Evolutionary conservation across 2,888 invertebrate genomes (phyloP), one percentile per base, ranked within the genome.

Genomic region (Pterostichus madidus): DNA sequence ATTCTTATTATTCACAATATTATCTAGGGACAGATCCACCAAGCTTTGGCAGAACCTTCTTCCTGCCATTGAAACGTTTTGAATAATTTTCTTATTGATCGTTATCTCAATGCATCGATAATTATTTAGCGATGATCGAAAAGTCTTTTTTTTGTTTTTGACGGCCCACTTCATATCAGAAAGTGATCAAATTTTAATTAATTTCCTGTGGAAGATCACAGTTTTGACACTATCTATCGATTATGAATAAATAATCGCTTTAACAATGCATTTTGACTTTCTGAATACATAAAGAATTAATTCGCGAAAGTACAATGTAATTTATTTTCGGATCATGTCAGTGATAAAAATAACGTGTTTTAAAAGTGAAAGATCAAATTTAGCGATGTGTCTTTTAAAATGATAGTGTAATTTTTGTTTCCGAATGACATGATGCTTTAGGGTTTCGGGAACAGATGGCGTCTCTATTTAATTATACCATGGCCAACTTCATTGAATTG

Each of bases 21-120:
- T 24, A 24, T 24, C 24, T 24, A 2, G 3, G 24, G 2, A 24
- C 24, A 24, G 10, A 59, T 59, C 59, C 31, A 59, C 31, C 59
- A 8, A 59, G 11, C 59, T 24, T 24, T 10, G 59, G 31, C 13
- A 56, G 8, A 56, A 24, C 24, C 24, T 24, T 24, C 3, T 24
- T 24, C 24, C 24, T 24, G 3, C 24, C 24, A 24, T 24, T 24
- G 1, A 24, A 24, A 24, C 24, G 24, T 24, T 24, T 3, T 24
- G 24, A 24, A 56, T 56, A 13, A 59, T 32, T 13, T 13, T 35
- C 5, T 10, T 59, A 24, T 10, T 31, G 8, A 35, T 13, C 32
- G 32, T 64, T 64, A 64, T 64, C 64, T 32, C 35, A 39, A 39
- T 39, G 39, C 31, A 24, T 64, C 64, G 64, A 64, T 64, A 32